These are phyloP conservation scores for Clarias laeviceps DNA, from an alignment of 2,797 vertebrate genomes.

Conservation along the genomic window DNA sequence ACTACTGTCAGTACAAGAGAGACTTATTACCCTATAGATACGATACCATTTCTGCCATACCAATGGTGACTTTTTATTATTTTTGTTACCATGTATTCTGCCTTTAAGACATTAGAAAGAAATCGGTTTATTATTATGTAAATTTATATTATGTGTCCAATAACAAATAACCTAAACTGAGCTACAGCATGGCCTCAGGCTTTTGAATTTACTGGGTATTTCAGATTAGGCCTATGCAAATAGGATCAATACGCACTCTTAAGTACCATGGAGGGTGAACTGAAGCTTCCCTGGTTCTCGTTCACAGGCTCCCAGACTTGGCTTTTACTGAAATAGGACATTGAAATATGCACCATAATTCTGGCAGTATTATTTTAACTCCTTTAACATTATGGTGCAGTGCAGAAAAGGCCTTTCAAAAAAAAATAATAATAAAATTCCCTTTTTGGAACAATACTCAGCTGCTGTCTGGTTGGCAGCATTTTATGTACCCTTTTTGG, in stretches of 20 bases:
- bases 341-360: neutral
- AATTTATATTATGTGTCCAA: neutral
- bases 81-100: neutral
- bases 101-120: neutral
- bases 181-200: neutral
- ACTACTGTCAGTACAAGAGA: neutral
- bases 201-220: neutral
- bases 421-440: neutral
- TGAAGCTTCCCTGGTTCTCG: neutral
- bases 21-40: neutral
- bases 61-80: neutral
- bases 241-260: neutral
- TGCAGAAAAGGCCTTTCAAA: neutral
- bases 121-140: neutral
- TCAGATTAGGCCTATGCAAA: neutral
- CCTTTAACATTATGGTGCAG: neutral
- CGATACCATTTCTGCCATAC: neutral
- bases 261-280: neutral
- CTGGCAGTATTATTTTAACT: conserved; percentile 1
- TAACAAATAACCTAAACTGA: neutral
- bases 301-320: neutral
- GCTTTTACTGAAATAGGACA: neutral
- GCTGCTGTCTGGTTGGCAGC: neutral
- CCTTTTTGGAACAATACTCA: neutral
- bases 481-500: neutral